Base-by-base conservation (phyloP, 2,797 vertebrate species). In the Linurgus olivaceus region DNA sequence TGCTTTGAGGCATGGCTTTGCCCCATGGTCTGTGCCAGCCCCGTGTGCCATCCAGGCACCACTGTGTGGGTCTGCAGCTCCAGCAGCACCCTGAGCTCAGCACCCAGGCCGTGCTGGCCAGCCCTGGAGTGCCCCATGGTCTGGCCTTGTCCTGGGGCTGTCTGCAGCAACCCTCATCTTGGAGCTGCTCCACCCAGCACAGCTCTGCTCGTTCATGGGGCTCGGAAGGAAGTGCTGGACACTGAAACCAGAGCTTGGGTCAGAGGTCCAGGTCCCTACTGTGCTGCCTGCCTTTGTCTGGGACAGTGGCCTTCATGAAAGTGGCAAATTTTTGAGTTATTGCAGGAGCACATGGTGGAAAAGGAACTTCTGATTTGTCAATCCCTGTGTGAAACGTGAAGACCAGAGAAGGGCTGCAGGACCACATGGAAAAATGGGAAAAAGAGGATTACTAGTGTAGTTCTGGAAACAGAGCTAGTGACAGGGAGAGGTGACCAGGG, bases 61-160 rank as follows among this genome's bases (percentile, higher is more conserved):
- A 1, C 16, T 35, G 33, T 0, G 0, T 21, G 45, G 59, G 58
- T 76, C 59, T 73, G 26, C 48, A 25, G 7, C 37, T 81, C 47
- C 47, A 40, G 42, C 11, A 65, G 57, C 7, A 4, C 58, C 54
- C 5, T 1, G n/a, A 89, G 58, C 59, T 23, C 71, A 37, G 55
- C 24, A 8, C 20, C 59, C 1, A 2, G 67, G 33, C 44, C 2
- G 3, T 45, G 63, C 17, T 92, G 62, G 44, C 37, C 76, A 75
- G 54, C 48, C 47, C 55, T 45, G 31, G 40, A 1, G 5, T 16
- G 35, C 29, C 12, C n/a, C 40, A 23, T 0, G 3, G 33, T n/a
- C 38, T 37, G 57, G 29, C 21, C 50, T 54, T 86, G 45, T 35
- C 54, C 54, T 54, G 65, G 47, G 6, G 29, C 45, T 73, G 13